Evolutionary conservation across 2,113 vertebrate genomes (phyloP), one percentile per base, ranked within the genome.

Genomic region (Caracal caracal): DNA sequence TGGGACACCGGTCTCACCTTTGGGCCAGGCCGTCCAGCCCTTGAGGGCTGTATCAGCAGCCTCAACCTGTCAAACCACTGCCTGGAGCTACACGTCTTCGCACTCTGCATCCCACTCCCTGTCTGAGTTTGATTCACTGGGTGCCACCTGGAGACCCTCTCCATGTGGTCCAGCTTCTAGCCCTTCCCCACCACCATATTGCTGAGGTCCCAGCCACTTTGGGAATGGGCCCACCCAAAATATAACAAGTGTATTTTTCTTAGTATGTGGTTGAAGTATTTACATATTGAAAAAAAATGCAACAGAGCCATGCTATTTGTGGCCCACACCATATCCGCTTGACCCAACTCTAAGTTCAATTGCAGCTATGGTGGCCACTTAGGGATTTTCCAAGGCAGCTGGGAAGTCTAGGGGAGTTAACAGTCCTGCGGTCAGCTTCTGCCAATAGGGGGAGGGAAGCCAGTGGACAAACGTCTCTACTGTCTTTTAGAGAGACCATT

Each of bases 301-400:
- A 22, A 11, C 6, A 4, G 4, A 15, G 30, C 49, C 68, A 17
- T 47, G 73, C 90, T 97, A 92, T 96, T 96, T 96, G 78, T 65
- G 76, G 83, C 71, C 17, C 68, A 30, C 19, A n/a, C 35, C 30
- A 28, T 70, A 81, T 88, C 96, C 13, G 17, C 82, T 35, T 16
- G 70, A 16, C 43, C 66, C 43, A 30, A 86, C 65, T 90, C 76
- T 81, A 47, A 68, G 75, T 84, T 92, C 78, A 66, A 6, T 53
- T 76, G 78, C 33, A 33, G 71, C 71, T 51, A 37, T 35, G 16
- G 65, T 56, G 76, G 89, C 49, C 43, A 59, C 19, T 47, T 51
- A 59, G 96, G 87, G 92, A 59, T 78, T 95, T 94, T 81, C 88
- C 90, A 87, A 96, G 79, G 75, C n/a, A 47, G 79, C 68, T 73